These are phyloP conservation scores for Oscheius sp. DNA, from an alignment of 2,888 invertebrate genomes.

Conservation along the genomic window DNA sequence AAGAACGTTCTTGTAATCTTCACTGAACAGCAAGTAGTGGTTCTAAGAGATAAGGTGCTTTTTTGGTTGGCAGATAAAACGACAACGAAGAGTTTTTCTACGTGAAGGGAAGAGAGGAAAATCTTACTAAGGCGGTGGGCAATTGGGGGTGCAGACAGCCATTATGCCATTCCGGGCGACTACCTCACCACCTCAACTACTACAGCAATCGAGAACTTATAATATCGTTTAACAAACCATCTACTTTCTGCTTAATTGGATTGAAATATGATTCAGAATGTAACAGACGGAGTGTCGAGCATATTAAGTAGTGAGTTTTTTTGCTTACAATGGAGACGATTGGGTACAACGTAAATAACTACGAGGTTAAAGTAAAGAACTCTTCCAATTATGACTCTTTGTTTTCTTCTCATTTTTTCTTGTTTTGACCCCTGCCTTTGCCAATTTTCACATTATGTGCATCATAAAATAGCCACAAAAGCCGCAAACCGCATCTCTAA, in stretches of 20 bases:
- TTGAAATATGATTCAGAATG: constrained; percentile 57
- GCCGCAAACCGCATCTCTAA: not conserved
- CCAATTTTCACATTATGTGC: constrained; percentile 1
- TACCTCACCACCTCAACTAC: constrained; percentile 23
- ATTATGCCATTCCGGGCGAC: constrained; percentile 28
- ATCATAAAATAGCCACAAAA: not conserved
- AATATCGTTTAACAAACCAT: constrained; percentile 9
- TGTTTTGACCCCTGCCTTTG: not conserved
- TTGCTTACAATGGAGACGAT: no score
- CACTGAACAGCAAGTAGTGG: not conserved
- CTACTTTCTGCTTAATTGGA: not conserved
- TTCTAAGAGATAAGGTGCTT: not conserved
- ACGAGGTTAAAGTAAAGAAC: no score
- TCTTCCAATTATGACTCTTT: no score
- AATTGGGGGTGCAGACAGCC: constrained; percentile 20
- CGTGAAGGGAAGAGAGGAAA: no score
- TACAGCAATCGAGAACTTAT: not conserved
- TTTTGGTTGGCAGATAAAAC: no score
- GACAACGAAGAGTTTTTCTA: no score
- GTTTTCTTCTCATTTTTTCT: no score
- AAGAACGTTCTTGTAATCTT: no score
- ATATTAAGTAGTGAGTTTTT: constrained; percentile 46
- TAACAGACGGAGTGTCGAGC: constrained; percentile 60
- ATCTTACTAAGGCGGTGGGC: constrained; percentile 1
- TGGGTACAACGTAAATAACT: no score